Conservation (phyloP, 2,113 vertebrate genomes). For the Dinomys branickii region DNA sequence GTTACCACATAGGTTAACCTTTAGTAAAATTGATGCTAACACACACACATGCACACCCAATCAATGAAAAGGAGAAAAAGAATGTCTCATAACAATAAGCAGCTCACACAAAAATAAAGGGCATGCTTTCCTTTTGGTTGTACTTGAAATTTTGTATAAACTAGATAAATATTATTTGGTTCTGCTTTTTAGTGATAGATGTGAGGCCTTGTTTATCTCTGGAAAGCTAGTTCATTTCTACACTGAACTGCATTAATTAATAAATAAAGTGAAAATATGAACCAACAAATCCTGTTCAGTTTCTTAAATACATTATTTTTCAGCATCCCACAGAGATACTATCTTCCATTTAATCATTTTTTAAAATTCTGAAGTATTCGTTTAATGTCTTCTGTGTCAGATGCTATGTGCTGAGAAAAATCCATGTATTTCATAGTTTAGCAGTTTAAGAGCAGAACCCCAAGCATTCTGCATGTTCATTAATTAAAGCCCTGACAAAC, state of each 20-base stretch:
- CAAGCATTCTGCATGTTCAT: background rate
- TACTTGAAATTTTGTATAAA: background rate
- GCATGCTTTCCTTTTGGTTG: background rate
- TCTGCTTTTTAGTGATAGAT: slow-evolving; percentile 34
- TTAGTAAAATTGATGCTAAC: slow-evolving; percentile 40
- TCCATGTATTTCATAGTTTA: background rate
- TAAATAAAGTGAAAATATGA: slow-evolving; percentile 27
- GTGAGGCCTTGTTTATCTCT: background rate
- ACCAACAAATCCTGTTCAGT: background rate
- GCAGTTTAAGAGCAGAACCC: background rate
- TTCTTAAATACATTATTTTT: background rate
- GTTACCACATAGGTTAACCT: slow-evolving; percentile 37
- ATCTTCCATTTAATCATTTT: background rate
- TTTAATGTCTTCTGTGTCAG: background rate
- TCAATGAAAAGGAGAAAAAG: background rate
- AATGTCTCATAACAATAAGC: background rate
- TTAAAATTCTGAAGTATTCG: background rate
- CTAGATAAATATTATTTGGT: slow-evolving; percentile 7
- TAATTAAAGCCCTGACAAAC: background rate
- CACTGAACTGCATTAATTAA: background rate
- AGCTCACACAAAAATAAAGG: background rate
- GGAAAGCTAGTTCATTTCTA: background rate
- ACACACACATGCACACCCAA: background rate
- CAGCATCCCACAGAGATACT: background rate
- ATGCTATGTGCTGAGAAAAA: background rate